A percentile compares a stretch with the other conserved stretches of the same genome.
Conservation (phyloP, 2,113 vertebrate genomes). For the Gorsachius goisagi region DNA sequence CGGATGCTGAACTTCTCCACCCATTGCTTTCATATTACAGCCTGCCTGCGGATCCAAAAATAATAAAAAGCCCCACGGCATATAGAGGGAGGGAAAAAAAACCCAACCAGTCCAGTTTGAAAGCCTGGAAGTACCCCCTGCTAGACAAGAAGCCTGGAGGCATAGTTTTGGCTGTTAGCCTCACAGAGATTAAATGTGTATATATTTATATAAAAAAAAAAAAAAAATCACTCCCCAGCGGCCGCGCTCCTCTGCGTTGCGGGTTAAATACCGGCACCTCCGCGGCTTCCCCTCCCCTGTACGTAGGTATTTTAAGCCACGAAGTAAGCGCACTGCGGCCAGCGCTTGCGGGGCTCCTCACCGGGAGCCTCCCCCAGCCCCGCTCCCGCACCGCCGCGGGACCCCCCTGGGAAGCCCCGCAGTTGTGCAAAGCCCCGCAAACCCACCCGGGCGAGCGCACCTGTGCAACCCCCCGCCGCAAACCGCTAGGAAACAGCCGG, state of each 20-base stretch:
- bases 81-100: rapidly evolving
- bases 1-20: conserved; percentile 9
- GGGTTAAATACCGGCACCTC: neutral
- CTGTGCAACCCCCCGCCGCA: no score
- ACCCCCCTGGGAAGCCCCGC: no score
- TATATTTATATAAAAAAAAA: neutral
- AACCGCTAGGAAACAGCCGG: no score
- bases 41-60: neutral
- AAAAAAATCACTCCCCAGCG: neutral
- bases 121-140: neutral
- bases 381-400: no score
- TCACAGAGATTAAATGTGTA: neutral
- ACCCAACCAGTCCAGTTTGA: neutral
- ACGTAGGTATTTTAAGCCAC: neutral
- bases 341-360: neutral
- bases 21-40: neutral
- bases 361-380: neutral
- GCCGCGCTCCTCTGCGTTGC: neutral
- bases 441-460: no score
- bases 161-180: neutral
- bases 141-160: neutral
- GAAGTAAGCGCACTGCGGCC: conserved; percentile 8
- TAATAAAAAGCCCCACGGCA: neutral
- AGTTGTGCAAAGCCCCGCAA: no score
- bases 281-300: neutral